Evolutionary conservation across 2,797 vertebrate genomes (phyloP), one percentile per base, ranked within the genome.

Genomic region (Knipowitschia caucasica): DNA sequence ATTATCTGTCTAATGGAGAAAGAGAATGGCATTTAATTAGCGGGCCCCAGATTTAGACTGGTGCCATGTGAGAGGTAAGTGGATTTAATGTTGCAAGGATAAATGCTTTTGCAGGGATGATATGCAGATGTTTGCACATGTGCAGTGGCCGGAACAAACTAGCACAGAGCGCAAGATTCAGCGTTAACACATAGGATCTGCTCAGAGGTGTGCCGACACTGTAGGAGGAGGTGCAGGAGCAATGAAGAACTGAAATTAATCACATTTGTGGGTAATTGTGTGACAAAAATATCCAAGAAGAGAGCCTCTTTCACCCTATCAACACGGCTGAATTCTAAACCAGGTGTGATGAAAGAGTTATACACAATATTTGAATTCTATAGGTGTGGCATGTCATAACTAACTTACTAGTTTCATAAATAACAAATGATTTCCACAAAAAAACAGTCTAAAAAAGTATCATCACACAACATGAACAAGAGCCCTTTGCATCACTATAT

Each of bases 11-110:
- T 89, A 88, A 89, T 87, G 83, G 82, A 84, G 81, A 76, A 77
- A 85, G 79, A 86, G 85, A 88, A 86, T 81, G 77, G 80, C 83
- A 83, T 89, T 89, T 88, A 88, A 88, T 89, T 87, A 89, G 80
- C 83, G 66, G 45, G 80, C 71, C 81, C 77, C 75, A 75, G 85
- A 88, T 87, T 86, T 86, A 86, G 86, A 86, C 72, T 73, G 51
- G 23, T 82, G 74, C 74, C 71, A 64, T 70, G 68, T 54, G 43
- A 83, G 83, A 81, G 83, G 84, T 86, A 85, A 88, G 84, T 85
- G 73, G 87, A 86, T 86, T 82, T 87, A 87, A 84, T 81, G 83
- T 85, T 86, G 85, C 81, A 71, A 83, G 77, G 73, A 86, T 85
- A 85, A 87, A 84, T 83, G 67, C 67, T 69, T 79, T 62, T 29